A percentile compares a stretch with the other conserved stretches of the same genome.
These are phyloP conservation scores for Hypomecis atomaria DNA, from an alignment of 2,888 invertebrate species.

Conservation along the genomic window DNA sequence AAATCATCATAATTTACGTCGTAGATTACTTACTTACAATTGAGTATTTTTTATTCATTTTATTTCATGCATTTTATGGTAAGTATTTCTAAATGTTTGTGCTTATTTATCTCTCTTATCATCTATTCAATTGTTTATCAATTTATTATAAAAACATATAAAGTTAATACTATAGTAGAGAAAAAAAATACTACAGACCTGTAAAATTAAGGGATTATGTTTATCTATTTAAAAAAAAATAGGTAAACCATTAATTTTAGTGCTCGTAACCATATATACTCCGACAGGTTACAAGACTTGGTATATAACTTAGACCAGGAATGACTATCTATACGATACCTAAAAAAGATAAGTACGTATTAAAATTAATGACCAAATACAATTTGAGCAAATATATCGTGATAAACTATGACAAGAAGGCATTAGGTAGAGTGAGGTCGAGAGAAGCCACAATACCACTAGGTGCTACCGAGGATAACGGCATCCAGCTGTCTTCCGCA, in stretches of 20 bases:
- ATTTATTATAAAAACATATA: too few species aligned
- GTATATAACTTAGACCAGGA: too few species aligned
- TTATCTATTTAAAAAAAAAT: too few species aligned
- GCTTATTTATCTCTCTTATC: not conserved
- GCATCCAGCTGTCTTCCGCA: conserved; percentile 49
- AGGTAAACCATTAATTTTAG: too few species aligned
- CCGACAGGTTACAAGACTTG: too few species aligned
- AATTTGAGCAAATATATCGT: not conserved
- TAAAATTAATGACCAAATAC: not conserved
- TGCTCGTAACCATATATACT: too few species aligned
- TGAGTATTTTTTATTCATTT: not conserved
- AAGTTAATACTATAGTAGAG: too few species aligned
- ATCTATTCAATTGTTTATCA: not conserved
- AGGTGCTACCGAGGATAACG: conserved; percentile 45
- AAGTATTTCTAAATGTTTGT: too few species aligned
- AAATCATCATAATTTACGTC: conserved; percentile 18
- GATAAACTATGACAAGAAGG: conserved; percentile 19
- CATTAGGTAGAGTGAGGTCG: conserved; percentile 35
- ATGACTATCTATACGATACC: too few species aligned
- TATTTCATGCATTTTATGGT: not conserved
- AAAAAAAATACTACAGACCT: too few species aligned
- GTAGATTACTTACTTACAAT: conserved; percentile 8
- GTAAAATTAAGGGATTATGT: too few species aligned
- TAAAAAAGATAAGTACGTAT: too few species aligned
- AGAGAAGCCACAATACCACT: conserved; percentile 41